phyloP scores from a whole-genome alignment of 2,797 vertebrate species.

The Paedocypris micromegethes region DNA sequence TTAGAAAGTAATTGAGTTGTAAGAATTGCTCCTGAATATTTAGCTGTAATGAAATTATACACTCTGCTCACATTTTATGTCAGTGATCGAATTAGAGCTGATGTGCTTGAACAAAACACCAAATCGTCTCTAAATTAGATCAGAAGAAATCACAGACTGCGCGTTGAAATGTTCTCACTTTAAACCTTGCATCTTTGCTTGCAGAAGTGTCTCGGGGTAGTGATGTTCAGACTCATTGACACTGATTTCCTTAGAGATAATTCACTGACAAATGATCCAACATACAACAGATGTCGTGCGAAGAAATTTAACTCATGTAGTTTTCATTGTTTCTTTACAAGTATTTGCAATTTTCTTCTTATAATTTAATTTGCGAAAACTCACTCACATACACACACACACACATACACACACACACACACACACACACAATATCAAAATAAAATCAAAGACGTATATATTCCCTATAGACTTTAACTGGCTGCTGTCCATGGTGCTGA shows the following conservation, averaged over 20 bases:
- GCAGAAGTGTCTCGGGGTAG: conserved; percentile 12
- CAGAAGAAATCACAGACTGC: conserved; percentile 3
- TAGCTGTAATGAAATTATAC: conserved; percentile 3
- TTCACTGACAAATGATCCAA: conserved; percentile 33
- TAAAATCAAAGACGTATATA: no score
- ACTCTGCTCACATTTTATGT: background rate
- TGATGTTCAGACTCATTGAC: conserved; percentile 24
- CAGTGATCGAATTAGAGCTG: conserved; percentile 1
- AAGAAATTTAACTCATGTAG: conserved; percentile 15
- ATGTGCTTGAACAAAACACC: background rate
- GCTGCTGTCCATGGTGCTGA: conserved; percentile 33
- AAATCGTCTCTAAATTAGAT: conserved; percentile 2
- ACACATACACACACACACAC: no score
- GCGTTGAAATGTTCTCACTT: conserved; percentile 3
- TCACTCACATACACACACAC: no score
- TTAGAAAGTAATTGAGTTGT: no score
- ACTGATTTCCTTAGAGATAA: conserved; percentile 30
- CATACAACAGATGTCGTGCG: conserved; percentile 28
- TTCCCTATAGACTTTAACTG: no score
- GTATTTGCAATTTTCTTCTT: background rate
- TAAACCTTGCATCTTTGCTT: background rate
- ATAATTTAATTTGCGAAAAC: no score
- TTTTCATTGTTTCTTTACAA: conserved; percentile 29
- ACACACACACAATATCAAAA: no score
- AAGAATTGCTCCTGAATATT: background rate